phyloP scores from a whole-genome alignment of 2,113 vertebrate genomes.

The Eublepharis macularius region DNA sequence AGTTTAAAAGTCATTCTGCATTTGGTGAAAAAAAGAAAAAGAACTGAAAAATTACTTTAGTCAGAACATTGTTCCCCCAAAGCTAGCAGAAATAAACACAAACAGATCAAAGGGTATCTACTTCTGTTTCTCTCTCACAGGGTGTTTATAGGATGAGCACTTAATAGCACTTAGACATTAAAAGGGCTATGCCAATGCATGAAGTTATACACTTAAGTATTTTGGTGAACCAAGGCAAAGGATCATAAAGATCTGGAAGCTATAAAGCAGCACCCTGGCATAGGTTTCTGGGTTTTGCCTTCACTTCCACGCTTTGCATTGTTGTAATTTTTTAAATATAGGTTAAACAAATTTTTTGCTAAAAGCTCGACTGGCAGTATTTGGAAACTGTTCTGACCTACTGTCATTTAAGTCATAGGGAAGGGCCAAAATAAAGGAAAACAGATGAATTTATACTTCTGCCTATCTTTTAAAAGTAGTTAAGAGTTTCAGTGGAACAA shows the following conservation, averaged over 20 bases:
- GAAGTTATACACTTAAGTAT: neutral
- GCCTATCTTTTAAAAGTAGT: too few relatives aligned
- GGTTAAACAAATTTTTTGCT: conserved; percentile 7
- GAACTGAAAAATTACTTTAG: neutral
- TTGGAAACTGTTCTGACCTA: conserved; percentile 13
- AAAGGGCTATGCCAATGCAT: neutral
- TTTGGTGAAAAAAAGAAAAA: neutral
- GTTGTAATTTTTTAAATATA: neutral
- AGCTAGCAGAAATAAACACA: neutral
- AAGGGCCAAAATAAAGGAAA: conserved; percentile 37
- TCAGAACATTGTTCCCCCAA: conserved; percentile 11
- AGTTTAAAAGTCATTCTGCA: neutral
- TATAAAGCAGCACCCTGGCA: neutral
- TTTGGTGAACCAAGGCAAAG: accelerated
- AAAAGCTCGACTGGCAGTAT: neutral
- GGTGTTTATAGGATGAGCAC: neutral
- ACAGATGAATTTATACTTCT: conserved; percentile 30
- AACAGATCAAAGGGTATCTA: neutral
- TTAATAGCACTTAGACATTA: neutral
- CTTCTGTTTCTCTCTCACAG: neutral
- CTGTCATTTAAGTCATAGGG: neutral
- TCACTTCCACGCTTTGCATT: neutral
- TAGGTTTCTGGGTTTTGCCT: neutral
- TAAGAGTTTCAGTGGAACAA: too few relatives aligned
- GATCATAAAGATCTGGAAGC: neutral